Percentiles rank a stretch among this genome's conserved stretches.
Evolutionary conservation across 2,888 invertebrate species (phyloP).

Genomic region (Megalurothrips usitatus): DNA sequence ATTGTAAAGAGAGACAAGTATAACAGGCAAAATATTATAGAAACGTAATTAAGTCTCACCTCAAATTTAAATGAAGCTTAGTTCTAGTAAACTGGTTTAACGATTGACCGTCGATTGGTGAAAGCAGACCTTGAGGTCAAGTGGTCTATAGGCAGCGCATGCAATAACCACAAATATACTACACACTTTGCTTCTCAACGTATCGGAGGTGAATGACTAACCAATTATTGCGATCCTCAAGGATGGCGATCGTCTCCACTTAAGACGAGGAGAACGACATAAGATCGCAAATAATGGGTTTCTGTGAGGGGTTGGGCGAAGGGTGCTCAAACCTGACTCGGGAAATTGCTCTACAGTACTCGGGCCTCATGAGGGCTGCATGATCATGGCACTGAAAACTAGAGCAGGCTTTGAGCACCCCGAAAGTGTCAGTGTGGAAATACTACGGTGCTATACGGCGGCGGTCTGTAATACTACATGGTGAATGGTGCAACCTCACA

Average conservation of each 20-base stretch:
- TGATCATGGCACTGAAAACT: not conserved
- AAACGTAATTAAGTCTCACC: not conserved
- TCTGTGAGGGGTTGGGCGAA: not conserved
- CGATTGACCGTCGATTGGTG: slow-evolving; percentile 25
- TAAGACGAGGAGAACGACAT: not conserved
- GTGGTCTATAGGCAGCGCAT: slow-evolving; percentile 25
- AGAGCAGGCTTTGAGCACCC: slow-evolving; percentile 8
- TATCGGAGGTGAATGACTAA: not conserved
- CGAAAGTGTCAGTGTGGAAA: not conserved
- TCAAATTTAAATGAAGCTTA: not conserved
- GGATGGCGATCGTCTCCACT: not conserved
- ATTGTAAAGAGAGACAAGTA: not conserved
- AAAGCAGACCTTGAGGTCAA: slow-evolving; percentile 3
- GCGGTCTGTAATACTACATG: not conserved
- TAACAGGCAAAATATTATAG: no score
- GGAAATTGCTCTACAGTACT: not conserved
- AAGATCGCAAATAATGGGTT: not conserved
- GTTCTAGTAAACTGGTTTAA: not conserved
- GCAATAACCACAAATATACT: slow-evolving; percentile 25
- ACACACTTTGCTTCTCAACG: slow-evolving; percentile 21
- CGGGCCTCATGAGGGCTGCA: not conserved
- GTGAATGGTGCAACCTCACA: not conserved
- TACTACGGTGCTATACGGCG: slow-evolving; percentile 2
- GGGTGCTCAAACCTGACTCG: slow-evolving; percentile 5
- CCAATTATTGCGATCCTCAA: not conserved